Evolutionary conservation across 2,113 vertebrate species (phyloP).

Genomic region (Myxocyprinus asiaticus): DNA sequence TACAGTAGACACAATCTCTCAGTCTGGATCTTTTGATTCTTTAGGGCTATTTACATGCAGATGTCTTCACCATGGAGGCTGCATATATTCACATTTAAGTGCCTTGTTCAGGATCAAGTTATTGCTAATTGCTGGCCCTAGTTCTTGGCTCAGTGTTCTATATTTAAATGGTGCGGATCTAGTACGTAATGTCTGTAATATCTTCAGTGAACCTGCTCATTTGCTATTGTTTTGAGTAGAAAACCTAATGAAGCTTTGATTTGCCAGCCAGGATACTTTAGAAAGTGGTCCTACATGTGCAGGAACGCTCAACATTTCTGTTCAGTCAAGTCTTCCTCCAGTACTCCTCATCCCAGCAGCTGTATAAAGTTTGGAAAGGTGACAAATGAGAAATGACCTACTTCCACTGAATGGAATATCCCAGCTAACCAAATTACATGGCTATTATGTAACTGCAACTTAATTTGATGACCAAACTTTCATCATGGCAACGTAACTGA

Average conservation of each 20-base stretch:
- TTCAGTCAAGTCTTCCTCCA: constrained; percentile 56
- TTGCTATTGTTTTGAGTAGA: constrained; percentile 67
- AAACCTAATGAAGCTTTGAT: constrained; percentile 57
- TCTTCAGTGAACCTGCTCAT: constrained; percentile 66
- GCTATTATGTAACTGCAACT: no score
- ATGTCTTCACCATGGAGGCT: constrained; percentile 30
- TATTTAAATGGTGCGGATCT: constrained; percentile 66
- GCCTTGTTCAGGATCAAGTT: constrained; percentile 48
- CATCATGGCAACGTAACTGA: no score
- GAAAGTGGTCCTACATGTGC: constrained; percentile 43
- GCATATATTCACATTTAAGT: constrained; percentile 51
- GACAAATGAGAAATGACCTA: constrained; percentile 67
- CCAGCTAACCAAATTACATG: constrained; percentile 34
- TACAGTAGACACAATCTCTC: not conserved
- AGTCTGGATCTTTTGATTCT: constrained; percentile 1
- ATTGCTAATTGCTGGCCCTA: constrained; percentile 69
- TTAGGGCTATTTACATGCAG: constrained; percentile 30
- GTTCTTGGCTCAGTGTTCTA: not conserved
- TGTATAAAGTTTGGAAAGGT: constrained; percentile 57
- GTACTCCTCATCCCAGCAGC: constrained; percentile 59
- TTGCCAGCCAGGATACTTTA: constrained; percentile 57
- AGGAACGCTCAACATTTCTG: constrained; percentile 51
- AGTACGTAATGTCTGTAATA: constrained; percentile 71
- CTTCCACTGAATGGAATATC: constrained; percentile 56
- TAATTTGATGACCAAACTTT: no score